Conservation (phyloP, 2,113 vertebrate species). For the Columba janthina region DNA sequence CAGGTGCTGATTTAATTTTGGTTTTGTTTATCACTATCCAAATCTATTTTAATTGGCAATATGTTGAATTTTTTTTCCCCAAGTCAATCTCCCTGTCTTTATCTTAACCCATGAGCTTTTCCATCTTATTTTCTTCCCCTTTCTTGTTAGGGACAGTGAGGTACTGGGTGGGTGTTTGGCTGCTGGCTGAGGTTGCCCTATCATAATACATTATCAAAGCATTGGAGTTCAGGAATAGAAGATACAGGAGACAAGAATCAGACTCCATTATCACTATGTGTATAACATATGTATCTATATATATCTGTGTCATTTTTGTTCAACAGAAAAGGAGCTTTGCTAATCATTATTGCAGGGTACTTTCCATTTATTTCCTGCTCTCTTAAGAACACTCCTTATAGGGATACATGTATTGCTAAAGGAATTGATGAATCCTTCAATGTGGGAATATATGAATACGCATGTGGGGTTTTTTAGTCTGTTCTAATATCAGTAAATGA, state of each 20-base stretch:
- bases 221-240: not conserved
- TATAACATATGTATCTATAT: accelerated
- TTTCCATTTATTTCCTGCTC: not conserved
- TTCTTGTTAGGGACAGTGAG: not conserved
- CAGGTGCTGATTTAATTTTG: not conserved
- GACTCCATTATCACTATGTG: not conserved
- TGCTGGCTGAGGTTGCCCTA: not conserved
- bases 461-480: not conserved
- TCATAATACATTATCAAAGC: not conserved
- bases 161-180: not conserved
- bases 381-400: not conserved
- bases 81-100: not conserved
- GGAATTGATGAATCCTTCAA: not conserved
- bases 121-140: not conserved
- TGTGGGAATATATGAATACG: not conserved
- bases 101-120: not conserved
- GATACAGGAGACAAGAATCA: not conserved
- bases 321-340: not conserved
- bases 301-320: not conserved
- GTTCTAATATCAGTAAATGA: not conserved
- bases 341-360: not conserved
- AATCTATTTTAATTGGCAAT: not conserved
- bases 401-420: not conserved
- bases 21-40: not conserved
- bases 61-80: not conserved